Evolutionary conservation across 2,113 vertebrate genomes (phyloP).

Genomic region (Mustela lutreola): DNA sequence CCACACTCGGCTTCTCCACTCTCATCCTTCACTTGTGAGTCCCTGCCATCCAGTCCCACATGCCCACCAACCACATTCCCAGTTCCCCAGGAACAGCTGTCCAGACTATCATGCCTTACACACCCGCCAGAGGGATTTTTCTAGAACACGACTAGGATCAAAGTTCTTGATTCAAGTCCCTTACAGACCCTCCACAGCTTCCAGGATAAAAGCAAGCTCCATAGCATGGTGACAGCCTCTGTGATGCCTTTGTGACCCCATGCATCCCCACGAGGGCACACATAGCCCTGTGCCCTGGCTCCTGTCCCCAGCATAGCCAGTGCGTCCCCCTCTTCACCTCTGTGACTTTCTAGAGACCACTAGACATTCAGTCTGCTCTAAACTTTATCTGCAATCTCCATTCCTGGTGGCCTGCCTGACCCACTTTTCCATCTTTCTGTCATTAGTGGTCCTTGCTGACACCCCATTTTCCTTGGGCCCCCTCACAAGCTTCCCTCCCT

Average conservation of each 20-base stretch:
- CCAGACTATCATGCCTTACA: neutral
- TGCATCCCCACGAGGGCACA: rapidly evolving
- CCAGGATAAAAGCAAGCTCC: neutral
- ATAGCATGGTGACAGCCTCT: rapidly evolving
- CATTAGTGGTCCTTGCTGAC: neutral
- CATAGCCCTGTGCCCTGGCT: neutral
- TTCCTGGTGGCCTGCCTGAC: neutral
- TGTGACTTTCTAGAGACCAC: neutral
- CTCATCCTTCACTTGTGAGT: neutral
- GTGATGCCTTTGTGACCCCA: neutral
- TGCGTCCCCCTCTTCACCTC: rapidly evolving
- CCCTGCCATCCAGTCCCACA: neutral
- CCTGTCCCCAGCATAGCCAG: rapidly evolving
- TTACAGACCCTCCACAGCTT: neutral
- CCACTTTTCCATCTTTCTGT: neutral
- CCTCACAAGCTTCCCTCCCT: neutral
- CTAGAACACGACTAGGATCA: neutral
- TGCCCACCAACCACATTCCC: neutral
- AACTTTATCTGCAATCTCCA: too few species aligned
- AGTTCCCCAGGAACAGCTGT: neutral
- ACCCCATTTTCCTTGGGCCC: too few species aligned
- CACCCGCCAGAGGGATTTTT: neutral
- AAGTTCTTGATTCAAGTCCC: neutral
- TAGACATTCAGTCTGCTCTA: too few species aligned
- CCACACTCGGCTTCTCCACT: rapidly evolving